These are phyloP conservation scores for Aleadryas rufinucha DNA, from an alignment of 2,113 vertebrate species.

Conservation along the genomic window DNA sequence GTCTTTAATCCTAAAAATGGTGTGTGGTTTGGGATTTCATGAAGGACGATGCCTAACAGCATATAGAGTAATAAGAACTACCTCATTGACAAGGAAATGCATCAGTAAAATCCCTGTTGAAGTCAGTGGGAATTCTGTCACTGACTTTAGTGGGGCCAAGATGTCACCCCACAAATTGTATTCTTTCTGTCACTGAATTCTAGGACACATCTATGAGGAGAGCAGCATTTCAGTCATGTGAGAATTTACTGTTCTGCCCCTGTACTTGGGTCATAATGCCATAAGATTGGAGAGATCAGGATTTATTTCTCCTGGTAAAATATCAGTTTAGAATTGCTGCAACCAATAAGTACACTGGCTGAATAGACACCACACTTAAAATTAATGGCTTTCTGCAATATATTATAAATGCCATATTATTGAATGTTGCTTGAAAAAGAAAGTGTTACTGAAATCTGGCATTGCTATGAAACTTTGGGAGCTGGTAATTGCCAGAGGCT, in stretches of 20 bases:
- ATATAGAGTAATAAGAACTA: not conserved
- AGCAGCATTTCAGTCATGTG: not conserved
- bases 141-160: not conserved
- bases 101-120: not conserved
- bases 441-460: conserved; percentile 4
- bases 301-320: conserved; percentile 2
- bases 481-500: not conserved
- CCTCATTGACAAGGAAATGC: not conserved
- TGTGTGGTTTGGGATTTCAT: not conserved
- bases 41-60: fast-evolving
- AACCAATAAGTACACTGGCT: not conserved
- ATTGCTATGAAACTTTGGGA: not conserved
- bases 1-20: not conserved
- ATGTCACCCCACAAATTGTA: not conserved
- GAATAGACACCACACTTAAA: not conserved
- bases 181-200: not conserved
- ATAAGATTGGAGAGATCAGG: not conserved
- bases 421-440: not conserved
- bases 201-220: fast-evolving
- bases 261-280: not conserved
- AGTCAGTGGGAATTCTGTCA: not conserved
- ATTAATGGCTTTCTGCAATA: not conserved
- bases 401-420: not conserved
- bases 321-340: not conserved
- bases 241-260: not conserved